phyloP scores from a whole-genome alignment of 2,888 invertebrate genomes.

The Lycia hirtaria region DNA sequence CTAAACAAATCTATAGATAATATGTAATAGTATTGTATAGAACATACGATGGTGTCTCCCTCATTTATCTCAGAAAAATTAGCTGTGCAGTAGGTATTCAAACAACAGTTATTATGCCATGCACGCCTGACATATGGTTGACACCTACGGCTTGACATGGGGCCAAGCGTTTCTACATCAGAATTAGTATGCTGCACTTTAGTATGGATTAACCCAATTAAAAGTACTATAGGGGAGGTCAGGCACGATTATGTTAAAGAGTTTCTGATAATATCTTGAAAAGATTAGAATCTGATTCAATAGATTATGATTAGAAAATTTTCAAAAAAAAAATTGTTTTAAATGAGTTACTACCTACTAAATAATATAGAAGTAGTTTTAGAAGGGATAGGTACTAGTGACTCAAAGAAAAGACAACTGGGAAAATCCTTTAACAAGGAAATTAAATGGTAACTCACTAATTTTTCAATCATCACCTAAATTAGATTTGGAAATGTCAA shows the following conservation, averaged over 20 bases:
- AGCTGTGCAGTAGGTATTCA: conserved; percentile 28
- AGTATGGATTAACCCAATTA: conserved; percentile 41
- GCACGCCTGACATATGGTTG: conserved; percentile 37
- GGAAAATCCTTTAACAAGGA: too few relatives aligned
- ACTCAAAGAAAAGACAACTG: too few relatives aligned
- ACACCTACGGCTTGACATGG: conserved; percentile 42
- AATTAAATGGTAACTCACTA: too few relatives aligned
- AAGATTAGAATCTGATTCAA: conserved; percentile 12
- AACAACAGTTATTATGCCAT: conserved; percentile 36
- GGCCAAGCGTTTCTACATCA: conserved; percentile 43
- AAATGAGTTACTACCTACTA: too few relatives aligned
- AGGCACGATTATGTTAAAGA: conserved; percentile 32
- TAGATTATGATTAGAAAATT: neutral
- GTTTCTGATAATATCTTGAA: conserved; percentile 13
- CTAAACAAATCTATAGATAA: too few relatives aligned
- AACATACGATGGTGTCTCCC: neutral
- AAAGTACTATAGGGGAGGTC: conserved; percentile 33
- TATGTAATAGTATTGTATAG: neutral
- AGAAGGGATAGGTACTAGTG: too few relatives aligned
- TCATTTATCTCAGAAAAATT: neutral
- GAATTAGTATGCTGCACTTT: conserved; percentile 40
- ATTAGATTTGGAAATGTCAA: too few relatives aligned
- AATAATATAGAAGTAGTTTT: too few relatives aligned
- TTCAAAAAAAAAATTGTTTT: too few relatives aligned
- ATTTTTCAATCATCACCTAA: too few relatives aligned